Evolutionary conservation across 2,888 invertebrate genomes (phyloP), one percentile per base, ranked within the genome.

Genomic region (Agonopterix arenella): DNA sequence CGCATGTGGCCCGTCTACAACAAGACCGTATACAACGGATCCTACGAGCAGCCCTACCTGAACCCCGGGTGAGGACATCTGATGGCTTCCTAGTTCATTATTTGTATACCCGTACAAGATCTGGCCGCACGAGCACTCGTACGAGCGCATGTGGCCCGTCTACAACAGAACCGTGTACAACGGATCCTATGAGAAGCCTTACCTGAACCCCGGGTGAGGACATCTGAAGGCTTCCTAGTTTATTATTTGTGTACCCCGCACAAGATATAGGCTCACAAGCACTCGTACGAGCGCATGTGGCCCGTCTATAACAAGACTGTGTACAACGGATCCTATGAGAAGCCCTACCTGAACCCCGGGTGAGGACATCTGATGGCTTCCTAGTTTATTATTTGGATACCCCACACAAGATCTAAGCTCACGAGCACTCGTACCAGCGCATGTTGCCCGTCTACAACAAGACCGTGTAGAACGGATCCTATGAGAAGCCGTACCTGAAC

Each of bases 201-300:
- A n/a, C n/a, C n/a, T n/a, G n/a, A n/a, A n/a, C n/a, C n/a, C n/a
- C n/a, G n/a, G n/a, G n/a, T n/a, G n/a, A n/a, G n/a, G n/a, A n/a
- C n/a, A n/a, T n/a, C n/a, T n/a, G n/a, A n/a, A n/a, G n/a, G n/a
- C n/a, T n/a, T n/a, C n/a, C n/a, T n/a, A n/a, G n/a, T n/a, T n/a
- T n/a, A n/a, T n/a, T n/a, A n/a, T n/a, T n/a, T n/a, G n/a, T n/a
- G n/a, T n/a, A n/a, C n/a, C n/a, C n/a, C n/a, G n/a, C n/a, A n/a
- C n/a, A n/a, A 93, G 66, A 90, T 98, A 50, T 97, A 96, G 95
- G 97, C 97, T 0, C 98, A 98, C 70, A 97, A 98, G 74, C 97
- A 98, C 80, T 94, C 95, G 8, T 98, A 97, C 70, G 97, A 98
- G 78, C 85, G 98, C 46, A 96, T 58, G 97, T 95, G 95, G 94